Conservation (phyloP, 2,888 invertebrate species). For the Sarcophaga carnaria region DNA sequence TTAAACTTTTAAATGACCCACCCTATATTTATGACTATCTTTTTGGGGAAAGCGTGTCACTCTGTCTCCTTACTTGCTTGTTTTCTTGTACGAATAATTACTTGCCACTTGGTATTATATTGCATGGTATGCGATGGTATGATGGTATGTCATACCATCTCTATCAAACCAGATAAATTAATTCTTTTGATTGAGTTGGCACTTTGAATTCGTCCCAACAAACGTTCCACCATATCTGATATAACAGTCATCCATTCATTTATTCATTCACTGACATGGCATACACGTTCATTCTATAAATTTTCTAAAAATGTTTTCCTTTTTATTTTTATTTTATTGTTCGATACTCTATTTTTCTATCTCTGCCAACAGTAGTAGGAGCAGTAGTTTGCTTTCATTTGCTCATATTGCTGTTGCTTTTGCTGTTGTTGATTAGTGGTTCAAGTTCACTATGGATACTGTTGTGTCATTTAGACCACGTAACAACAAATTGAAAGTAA, state of each 20-base stretch:
- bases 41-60: too few relatives aligned
- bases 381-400: not conserved
- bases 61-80: not conserved
- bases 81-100: not conserved
- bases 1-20: too few relatives aligned
- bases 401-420: not conserved
- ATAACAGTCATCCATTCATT: conserved; percentile 18
- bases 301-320: not conserved
- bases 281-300: not conserved
- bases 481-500: conserved; percentile 76
- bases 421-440: conserved; percentile 54
- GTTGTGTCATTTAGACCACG: conserved; percentile 68
- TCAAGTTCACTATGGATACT: conserved; percentile 52
- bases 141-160: not conserved
- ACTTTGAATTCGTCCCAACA: conserved; percentile 38
- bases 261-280: not conserved
- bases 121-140: too few relatives aligned
- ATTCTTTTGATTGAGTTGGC: conserved; percentile 45
- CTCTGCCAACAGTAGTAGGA: too few relatives aligned
- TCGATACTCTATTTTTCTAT: conserved; percentile 15
- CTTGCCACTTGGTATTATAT: not conserved
- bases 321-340: not conserved
- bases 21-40: too few relatives aligned
- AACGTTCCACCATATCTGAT: conserved; percentile 42
- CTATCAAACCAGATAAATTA: conserved; percentile 61